Percentiles rank a stretch among this genome's conserved stretches.
Evolutionary conservation across 2,113 vertebrate genomes (phyloP).

Genomic region (Pimephales promelas): DNA sequence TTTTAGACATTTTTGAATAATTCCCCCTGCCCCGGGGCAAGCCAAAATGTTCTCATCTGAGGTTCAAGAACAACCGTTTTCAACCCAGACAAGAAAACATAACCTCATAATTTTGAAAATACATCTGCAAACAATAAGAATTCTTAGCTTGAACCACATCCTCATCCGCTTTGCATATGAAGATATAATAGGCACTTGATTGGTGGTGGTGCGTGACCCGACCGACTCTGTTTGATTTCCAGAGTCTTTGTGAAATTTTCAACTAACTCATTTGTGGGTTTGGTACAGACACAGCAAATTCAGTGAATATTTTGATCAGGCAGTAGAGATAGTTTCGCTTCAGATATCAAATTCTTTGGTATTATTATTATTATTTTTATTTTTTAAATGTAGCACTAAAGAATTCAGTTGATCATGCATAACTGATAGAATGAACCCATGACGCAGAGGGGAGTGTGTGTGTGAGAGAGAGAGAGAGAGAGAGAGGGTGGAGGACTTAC

Average conservation of each 20-base stretch:
- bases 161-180: slow-evolving; percentile 33
- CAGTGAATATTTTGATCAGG: background rate
- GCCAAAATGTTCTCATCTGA: slow-evolving; percentile 46
- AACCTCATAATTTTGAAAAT: slow-evolving; percentile 41
- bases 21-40: slow-evolving; percentile 40
- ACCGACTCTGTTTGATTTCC: slow-evolving; percentile 32
- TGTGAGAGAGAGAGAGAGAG: too few relatives aligned
- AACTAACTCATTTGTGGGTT: slow-evolving; percentile 29
- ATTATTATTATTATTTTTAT: too few relatives aligned
- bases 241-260: slow-evolving; percentile 33
- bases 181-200: slow-evolving; percentile 51
- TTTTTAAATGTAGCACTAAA: background rate
- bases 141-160: slow-evolving; percentile 43
- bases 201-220: slow-evolving; percentile 43
- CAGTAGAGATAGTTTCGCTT: background rate
- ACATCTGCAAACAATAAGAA: slow-evolving; percentile 58
- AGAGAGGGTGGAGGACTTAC: slow-evolving; percentile 77
- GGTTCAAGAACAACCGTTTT: slow-evolving; percentile 44
- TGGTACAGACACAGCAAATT: background rate
- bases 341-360: background rate
- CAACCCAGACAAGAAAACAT: slow-evolving; percentile 48
- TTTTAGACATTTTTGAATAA: slow-evolving; percentile 22
- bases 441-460: background rate
- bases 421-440: background rate
- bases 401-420: slow-evolving; percentile 5